A percentile compares a stretch with the other conserved stretches of the same genome.
Evolutionary conservation across 2,888 invertebrate genomes (phyloP).

Genomic region (Drosophila flavopinicola): DNA sequence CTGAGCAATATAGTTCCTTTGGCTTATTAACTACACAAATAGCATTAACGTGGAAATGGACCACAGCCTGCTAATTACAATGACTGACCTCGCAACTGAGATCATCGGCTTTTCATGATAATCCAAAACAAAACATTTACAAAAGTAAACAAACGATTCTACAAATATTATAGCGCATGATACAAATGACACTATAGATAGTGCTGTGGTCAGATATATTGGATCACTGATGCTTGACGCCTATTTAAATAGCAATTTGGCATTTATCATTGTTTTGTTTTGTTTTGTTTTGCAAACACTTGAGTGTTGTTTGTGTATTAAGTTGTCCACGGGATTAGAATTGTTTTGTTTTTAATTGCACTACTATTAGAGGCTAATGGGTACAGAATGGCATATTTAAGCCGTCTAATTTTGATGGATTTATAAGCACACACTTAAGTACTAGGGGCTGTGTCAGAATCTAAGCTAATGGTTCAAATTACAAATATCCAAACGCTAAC

Average conservation of each 20-base stretch:
- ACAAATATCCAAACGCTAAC: slow-evolving; percentile 11
- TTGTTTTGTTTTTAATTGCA: slow-evolving; percentile 69
- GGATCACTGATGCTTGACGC: slow-evolving; percentile 25
- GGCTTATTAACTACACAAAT: slow-evolving; percentile 4
- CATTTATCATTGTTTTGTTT: not conserved
- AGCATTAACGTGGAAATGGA: not conserved
- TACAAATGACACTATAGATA: slow-evolving; percentile 1
- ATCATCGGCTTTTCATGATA: slow-evolving; percentile 27
- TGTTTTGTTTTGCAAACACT: slow-evolving; percentile 11
- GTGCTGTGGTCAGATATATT: slow-evolving; percentile 1
- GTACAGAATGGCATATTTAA: slow-evolving; percentile 10
- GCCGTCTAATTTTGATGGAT: slow-evolving; percentile 24
- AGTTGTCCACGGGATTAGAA: slow-evolving; percentile 45
- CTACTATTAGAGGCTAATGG: slow-evolving; percentile 55
- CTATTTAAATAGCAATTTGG: slow-evolving; percentile 20
- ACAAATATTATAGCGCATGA: slow-evolving; percentile 1
- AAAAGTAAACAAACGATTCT: slow-evolving; percentile 13
- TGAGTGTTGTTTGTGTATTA: slow-evolving; percentile 7
- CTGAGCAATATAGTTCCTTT: slow-evolving; percentile 2
- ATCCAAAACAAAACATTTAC: slow-evolving; percentile 11
- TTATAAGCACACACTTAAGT: slow-evolving; percentile 12
- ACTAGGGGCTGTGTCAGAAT: slow-evolving; percentile 4
- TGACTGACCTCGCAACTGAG: slow-evolving; percentile 25
- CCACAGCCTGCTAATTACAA: not conserved
- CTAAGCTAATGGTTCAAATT: slow-evolving; percentile 7